Evolutionary conservation across 2,797 vertebrate species (phyloP).

Genomic region (Lophius americanus): DNA sequence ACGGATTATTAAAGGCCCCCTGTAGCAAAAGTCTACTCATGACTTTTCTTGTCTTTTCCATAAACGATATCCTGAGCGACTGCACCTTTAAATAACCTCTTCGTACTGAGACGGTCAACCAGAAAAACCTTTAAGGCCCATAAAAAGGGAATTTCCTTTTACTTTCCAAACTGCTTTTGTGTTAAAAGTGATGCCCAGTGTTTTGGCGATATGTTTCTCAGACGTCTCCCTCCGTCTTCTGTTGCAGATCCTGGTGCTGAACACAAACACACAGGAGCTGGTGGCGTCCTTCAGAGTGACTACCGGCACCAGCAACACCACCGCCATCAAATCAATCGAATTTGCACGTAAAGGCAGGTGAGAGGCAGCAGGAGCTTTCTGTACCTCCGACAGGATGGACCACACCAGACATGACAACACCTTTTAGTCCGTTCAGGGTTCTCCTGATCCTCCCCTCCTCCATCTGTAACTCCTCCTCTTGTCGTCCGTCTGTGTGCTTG

Average conservation of each 20-base stretch:
- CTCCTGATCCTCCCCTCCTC: background rate
- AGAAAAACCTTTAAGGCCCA: background rate
- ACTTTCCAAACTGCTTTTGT: background rate
- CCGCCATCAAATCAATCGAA: conserved; percentile 98
- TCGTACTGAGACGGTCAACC: background rate
- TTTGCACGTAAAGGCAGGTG: conserved; percentile 98
- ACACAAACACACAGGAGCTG: conserved; percentile 94
- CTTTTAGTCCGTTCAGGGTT: background rate
- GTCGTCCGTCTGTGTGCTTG: background rate
- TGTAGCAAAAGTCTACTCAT: no score
- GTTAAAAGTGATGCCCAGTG: background rate
- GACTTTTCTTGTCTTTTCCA: no score
- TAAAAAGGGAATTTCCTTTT: background rate
- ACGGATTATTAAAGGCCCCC: no score
- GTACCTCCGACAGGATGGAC: no score
- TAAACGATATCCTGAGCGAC: no score
- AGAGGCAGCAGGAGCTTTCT: conserved; percentile 39
- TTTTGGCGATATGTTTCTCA: background rate
- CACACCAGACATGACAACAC: no score
- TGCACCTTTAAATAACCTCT: background rate
- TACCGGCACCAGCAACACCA: conserved; percentile 99
- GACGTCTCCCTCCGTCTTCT: background rate
- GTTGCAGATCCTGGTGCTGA: conserved; percentile 93
- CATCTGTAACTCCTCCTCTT: background rate
- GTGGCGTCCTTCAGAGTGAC: conserved; percentile 98